These are phyloP conservation scores for Stichodactyla helianthus DNA, from an alignment of 64 coral and sea anemone genomes.

Conservation along the genomic window DNA sequence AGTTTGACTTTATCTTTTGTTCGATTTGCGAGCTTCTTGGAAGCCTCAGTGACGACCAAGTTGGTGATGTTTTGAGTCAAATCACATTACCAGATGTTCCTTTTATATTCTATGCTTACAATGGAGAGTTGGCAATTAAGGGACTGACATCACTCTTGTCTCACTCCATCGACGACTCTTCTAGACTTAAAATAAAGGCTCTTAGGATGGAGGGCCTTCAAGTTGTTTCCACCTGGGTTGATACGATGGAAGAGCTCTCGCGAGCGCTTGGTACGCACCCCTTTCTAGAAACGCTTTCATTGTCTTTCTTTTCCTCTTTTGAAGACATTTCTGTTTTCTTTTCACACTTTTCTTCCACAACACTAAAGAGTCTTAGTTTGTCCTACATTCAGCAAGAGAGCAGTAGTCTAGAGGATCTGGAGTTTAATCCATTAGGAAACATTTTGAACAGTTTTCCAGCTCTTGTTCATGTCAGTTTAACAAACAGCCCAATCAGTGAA, in stretches of 20 bases:
- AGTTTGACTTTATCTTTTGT: not conserved
- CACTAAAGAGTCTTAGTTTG: not conserved
- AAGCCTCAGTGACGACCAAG: not conserved
- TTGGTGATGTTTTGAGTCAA: not conserved
- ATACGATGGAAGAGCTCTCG: not conserved
- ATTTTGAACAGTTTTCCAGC: not conserved
- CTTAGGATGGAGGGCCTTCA: not conserved
- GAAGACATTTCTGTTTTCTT: constrained; percentile 5
- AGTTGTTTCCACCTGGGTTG: not conserved
- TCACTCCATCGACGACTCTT: not conserved
- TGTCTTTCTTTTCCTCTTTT: not conserved
- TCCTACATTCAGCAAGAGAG: not conserved
- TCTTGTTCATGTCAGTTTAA: not conserved
- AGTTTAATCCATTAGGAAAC: not conserved
- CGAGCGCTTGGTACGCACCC: not conserved
- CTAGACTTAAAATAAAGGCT: not conserved
- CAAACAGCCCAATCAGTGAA: not conserved
- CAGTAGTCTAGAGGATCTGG: not conserved
- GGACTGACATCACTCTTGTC: not conserved
- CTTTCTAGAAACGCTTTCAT: not conserved
- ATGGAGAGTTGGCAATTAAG: not conserved
- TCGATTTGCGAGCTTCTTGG: not conserved
- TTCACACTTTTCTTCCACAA: not conserved
- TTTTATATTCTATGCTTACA: not conserved
- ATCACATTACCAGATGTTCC: not conserved